These are phyloP conservation scores for Cyphomyrus plagiostoma DNA, from an alignment of 2,113 vertebrate genomes.

Conservation along the genomic window DNA sequence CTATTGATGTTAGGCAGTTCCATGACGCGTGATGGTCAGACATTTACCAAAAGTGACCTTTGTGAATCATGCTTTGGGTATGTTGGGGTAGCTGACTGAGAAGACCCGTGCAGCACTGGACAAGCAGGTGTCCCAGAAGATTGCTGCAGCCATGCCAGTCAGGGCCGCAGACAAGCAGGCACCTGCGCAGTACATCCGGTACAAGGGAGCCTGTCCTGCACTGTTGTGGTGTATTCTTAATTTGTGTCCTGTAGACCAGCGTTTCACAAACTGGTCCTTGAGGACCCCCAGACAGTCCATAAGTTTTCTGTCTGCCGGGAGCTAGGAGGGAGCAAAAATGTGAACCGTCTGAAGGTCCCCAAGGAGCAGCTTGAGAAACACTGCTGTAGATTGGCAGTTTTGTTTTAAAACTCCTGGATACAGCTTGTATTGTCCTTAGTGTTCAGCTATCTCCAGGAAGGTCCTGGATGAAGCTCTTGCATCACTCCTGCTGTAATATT, in stretches of 20 bases:
- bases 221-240: neutral
- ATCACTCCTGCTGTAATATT: neutral
- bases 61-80: constrained; percentile 7
- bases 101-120: constrained; percentile 87
- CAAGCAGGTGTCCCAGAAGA: constrained; percentile 93
- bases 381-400: neutral
- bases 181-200: constrained; percentile 97
- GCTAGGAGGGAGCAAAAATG: neutral
- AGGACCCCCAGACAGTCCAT: neutral
- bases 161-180: constrained; percentile 94
- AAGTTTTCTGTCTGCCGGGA: neutral
- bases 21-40: neutral
- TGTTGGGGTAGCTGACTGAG: constrained; percentile 79
- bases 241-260: neutral
- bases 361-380: neutral
- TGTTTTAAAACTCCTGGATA: neutral
- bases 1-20: neutral
- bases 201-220: constrained; percentile 9
- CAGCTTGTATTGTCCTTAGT: neutral
- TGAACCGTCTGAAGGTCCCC: neutral
- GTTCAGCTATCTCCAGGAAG: neutral
- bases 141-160: constrained; percentile 98
- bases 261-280: neutral
- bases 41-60: neutral
- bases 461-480: neutral